Conservation (phyloP, 2,113 vertebrate genomes). For the Psilopogon haemacephalus region DNA sequence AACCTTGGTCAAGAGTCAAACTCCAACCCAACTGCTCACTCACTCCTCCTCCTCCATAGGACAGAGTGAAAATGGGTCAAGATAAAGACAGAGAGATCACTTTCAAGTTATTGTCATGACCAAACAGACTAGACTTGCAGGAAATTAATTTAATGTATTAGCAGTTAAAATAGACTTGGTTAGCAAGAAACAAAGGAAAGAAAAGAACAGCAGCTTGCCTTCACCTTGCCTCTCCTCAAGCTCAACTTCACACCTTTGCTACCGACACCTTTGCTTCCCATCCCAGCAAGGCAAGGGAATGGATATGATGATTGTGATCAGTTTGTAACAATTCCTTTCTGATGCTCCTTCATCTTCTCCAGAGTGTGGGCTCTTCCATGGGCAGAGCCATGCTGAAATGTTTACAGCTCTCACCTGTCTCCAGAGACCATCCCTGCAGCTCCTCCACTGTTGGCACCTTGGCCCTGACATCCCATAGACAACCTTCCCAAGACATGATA, state of each 20-base stretch:
- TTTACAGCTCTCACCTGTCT: not conserved
- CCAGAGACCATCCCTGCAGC: accelerated
- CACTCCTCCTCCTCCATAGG: not conserved
- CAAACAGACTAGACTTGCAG: not conserved
- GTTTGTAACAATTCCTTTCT: not conserved
- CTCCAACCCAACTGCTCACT: not conserved
- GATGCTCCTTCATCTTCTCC: not conserved
- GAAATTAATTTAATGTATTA: not conserved
- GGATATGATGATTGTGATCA: too few species aligned
- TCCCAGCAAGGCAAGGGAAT: not conserved
- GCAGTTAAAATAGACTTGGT: not conserved
- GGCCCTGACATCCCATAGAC: accelerated
- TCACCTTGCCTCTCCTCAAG: not conserved
- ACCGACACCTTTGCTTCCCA: not conserved
- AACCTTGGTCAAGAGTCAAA: not conserved
- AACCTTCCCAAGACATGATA: not conserved
- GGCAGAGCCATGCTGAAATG: accelerated
- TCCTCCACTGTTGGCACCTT: accelerated
- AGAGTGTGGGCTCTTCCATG: accelerated
- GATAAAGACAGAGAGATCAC: not conserved
- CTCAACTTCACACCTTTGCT: not conserved
- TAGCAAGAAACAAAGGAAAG: not conserved
- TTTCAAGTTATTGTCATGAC: accelerated
- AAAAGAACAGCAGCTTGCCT: not conserved
- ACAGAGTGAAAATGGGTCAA: accelerated